These are phyloP conservation scores for Nylanderia fulva DNA, from an alignment of 1,140 invertebrate genomes.

Conservation along the genomic window DNA sequence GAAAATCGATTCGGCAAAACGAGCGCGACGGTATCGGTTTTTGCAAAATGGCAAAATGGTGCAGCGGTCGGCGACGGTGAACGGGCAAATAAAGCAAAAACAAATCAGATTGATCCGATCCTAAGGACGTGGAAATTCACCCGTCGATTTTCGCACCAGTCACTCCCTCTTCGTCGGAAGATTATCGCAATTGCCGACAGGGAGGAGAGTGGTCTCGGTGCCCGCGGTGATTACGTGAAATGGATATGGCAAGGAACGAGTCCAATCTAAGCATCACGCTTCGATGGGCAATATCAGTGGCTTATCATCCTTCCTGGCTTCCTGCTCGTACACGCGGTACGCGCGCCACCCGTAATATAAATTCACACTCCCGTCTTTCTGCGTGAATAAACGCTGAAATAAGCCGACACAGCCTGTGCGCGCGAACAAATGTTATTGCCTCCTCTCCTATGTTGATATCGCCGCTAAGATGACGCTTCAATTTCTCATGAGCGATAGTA, in stretches of 20 bases:
- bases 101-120: slow-evolving; percentile 40
- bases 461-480: neutral
- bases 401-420: slow-evolving; percentile 23
- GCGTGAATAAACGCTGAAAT: slow-evolving; percentile 46
- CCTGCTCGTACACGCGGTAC: slow-evolving; percentile 33
- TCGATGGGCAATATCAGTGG: slow-evolving; percentile 80
- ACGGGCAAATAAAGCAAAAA: slow-evolving; percentile 36
- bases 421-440: slow-evolving; percentile 8
- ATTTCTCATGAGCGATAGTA: neutral
- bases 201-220: slow-evolving; percentile 55
- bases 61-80: too few species aligned
- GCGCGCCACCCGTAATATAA: slow-evolving; percentile 67
- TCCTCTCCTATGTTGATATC: neutral
- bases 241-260: slow-evolving; percentile 78
- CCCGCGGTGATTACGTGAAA: slow-evolving; percentile 76
- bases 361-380: slow-evolving; percentile 63
- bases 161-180: slow-evolving; percentile 39
- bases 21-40: slow-evolving; percentile 30
- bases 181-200: slow-evolving; percentile 69
- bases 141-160: slow-evolving; percentile 62
- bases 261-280: slow-evolving; percentile 79
- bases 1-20: slow-evolving; percentile 48
- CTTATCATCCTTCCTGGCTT: slow-evolving; percentile 75
- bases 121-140: slow-evolving; percentile 72
- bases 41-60: neutral